Percentiles rank a stretch among this genome's conserved stretches.
Evolutionary conservation across 2,113 vertebrate species (phyloP).

Genomic region (Phycodurus eques): DNA sequence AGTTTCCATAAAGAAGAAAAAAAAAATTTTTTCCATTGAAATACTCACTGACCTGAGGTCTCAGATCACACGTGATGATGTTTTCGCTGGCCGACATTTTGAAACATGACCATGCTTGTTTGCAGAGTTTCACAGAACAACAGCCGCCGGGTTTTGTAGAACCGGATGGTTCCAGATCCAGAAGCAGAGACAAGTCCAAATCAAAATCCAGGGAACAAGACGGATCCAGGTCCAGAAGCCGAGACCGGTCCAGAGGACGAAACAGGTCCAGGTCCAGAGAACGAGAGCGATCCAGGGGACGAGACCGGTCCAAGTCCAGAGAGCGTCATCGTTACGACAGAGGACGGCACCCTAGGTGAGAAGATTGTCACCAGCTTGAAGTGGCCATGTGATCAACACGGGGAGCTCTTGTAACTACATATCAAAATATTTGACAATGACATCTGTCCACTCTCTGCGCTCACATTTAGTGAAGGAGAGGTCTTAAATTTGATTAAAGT

Average conservation of each 20-base stretch:
- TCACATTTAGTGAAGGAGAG: too few relatives aligned
- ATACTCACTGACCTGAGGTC: too few relatives aligned
- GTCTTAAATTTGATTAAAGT: too few relatives aligned
- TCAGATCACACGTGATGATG: too few relatives aligned
- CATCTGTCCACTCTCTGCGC: too few relatives aligned
- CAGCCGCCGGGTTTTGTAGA: background rate
- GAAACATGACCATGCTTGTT: background rate
- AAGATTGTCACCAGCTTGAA: background rate
- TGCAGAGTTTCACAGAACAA: background rate
- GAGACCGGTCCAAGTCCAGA: slow-evolving; percentile 27
- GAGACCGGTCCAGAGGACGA: slow-evolving; percentile 30
- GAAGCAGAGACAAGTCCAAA: slow-evolving; percentile 25
- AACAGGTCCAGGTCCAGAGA: slow-evolving; percentile 1
- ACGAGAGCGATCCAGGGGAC: slow-evolving; percentile 15
- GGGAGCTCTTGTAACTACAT: too few relatives aligned
- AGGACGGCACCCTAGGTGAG: slow-evolving; percentile 55
- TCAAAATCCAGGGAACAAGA: slow-evolving; percentile 33
- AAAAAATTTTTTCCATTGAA: too few relatives aligned
- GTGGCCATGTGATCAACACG: too few relatives aligned
- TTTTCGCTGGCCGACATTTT: too few relatives aligned
- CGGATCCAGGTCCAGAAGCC: slow-evolving; percentile 24
- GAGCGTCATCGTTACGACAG: slow-evolving; percentile 48
- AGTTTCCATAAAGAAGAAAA: too few relatives aligned
- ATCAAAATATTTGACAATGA: too few relatives aligned
- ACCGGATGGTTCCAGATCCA: slow-evolving; percentile 10